Conservation (phyloP, 2,113 vertebrate genomes). For the Diadophis punctatus region DNA sequence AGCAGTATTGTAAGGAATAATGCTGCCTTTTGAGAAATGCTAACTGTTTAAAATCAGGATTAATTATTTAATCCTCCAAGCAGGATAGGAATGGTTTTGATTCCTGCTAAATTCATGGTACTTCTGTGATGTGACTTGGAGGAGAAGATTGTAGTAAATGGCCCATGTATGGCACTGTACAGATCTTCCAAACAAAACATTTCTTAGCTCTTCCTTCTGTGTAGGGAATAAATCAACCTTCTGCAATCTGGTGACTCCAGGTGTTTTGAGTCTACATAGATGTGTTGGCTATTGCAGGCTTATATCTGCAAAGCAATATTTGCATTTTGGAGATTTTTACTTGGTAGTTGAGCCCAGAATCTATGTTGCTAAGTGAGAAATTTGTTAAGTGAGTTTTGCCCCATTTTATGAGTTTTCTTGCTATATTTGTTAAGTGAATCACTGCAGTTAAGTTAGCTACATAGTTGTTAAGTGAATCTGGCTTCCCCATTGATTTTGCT, state of each 20-base stretch:
- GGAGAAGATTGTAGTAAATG: background rate
- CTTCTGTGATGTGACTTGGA: background rate
- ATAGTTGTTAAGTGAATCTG: no score
- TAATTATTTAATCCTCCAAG: background rate
- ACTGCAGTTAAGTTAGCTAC: no score
- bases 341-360: background rate
- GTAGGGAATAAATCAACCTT: background rate
- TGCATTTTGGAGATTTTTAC: background rate
- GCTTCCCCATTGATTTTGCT: no score
- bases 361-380: no score
- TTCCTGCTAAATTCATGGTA: background rate
- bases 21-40: background rate
- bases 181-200: background rate
- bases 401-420: no score
- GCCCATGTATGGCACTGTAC: background rate
- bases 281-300: background rate
- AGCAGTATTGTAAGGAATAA: background rate
- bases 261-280: background rate
- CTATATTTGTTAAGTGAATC: no score
- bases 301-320: background rate
- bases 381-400: no score
- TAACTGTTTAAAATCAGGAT: background rate
- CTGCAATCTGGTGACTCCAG: background rate
- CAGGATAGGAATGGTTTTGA: background rate
- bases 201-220: background rate